These are phyloP conservation scores for Acrobasis repandana DNA, from an alignment of 2,888 invertebrate species.

Conservation along the genomic window DNA sequence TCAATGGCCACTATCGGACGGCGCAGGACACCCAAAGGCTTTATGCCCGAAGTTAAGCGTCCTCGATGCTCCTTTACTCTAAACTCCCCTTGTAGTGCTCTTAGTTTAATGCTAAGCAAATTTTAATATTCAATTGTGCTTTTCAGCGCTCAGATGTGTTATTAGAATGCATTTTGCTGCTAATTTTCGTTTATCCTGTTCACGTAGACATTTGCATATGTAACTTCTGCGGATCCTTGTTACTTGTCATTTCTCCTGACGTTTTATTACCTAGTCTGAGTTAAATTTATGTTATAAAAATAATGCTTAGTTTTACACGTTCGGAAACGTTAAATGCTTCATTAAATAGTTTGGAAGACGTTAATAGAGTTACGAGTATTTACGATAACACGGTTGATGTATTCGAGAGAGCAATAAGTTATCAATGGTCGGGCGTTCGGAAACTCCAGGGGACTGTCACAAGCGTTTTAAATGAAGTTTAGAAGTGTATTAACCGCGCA, in stretches of 20 bases:
- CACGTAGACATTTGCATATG: conserved; percentile 24
- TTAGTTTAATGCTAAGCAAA: conserved; percentile 75
- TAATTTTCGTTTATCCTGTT: conserved; percentile 22
- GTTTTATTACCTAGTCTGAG: conserved; percentile 11
- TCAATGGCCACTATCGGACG: conserved; percentile 80
- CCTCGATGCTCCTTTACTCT: conserved; percentile 63
- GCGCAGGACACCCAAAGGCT: conserved; percentile 73
- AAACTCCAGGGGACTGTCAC: conserved; percentile 59
- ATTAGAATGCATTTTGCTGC: conserved; percentile 36
- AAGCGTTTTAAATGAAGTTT: conserved; percentile 62
- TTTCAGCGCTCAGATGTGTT: conserved; percentile 44
- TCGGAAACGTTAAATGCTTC: neutral
- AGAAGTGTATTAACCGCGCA: conserved; percentile 62
- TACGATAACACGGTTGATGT: neutral
- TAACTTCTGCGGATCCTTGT: conserved; percentile 18
- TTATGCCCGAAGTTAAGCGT: conserved; percentile 72
- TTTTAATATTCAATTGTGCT: conserved; percentile 81
- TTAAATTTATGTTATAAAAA: conserved; percentile 4
- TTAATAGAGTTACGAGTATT: neutral
- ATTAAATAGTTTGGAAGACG: neutral
- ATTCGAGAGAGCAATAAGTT: conserved; percentile 38
- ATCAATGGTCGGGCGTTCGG: conserved; percentile 58
- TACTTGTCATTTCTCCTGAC: conserved; percentile 13
- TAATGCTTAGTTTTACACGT: neutral
- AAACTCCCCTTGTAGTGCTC: conserved; percentile 64